Percentiles rank a stretch among this genome's conserved stretches.
These are phyloP conservation scores for Crypturellus tataupa DNA, from an alignment of 2,797 vertebrate species.

Conservation along the genomic window DNA sequence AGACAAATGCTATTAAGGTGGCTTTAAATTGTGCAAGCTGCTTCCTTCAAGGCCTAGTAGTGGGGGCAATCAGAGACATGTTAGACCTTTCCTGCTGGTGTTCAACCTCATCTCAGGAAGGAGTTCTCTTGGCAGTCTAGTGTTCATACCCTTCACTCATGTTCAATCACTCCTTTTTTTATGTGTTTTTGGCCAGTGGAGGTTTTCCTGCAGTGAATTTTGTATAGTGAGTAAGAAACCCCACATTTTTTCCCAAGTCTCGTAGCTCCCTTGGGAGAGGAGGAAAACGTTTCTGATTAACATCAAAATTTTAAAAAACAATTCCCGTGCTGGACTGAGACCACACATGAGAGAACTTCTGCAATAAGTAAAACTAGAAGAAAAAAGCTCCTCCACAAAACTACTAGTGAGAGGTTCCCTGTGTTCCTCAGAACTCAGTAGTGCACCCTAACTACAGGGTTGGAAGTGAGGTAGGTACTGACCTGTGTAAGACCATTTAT, in stretches of 20 bases:
- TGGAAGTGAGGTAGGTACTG: neutral
- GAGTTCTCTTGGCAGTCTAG: neutral
- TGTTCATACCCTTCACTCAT: neutral
- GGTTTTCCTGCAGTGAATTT: conserved; percentile 7
- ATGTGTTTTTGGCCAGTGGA: neutral
- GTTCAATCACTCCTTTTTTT: neutral
- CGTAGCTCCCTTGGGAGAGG: neutral
- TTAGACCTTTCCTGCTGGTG: neutral
- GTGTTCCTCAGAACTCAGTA: neutral
- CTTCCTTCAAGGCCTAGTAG: neutral
- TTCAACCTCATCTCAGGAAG: accelerated
- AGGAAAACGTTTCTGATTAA: conserved; percentile 38
- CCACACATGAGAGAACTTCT: conserved; percentile 42
- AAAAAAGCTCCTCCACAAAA: neutral
- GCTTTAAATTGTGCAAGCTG: neutral
- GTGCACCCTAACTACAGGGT: neutral
- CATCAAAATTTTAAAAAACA: conserved; percentile 38
- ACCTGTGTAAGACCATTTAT: neutral
- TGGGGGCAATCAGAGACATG: accelerated
- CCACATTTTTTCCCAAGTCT: neutral
- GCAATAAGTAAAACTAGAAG: conserved; percentile 20
- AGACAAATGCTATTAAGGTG: neutral
- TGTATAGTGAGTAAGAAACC: neutral
- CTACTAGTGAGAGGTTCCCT: neutral
- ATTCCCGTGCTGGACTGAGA: neutral